Conservation (phyloP, 2,113 vertebrate species). For the Holacanthus passer region DNA sequence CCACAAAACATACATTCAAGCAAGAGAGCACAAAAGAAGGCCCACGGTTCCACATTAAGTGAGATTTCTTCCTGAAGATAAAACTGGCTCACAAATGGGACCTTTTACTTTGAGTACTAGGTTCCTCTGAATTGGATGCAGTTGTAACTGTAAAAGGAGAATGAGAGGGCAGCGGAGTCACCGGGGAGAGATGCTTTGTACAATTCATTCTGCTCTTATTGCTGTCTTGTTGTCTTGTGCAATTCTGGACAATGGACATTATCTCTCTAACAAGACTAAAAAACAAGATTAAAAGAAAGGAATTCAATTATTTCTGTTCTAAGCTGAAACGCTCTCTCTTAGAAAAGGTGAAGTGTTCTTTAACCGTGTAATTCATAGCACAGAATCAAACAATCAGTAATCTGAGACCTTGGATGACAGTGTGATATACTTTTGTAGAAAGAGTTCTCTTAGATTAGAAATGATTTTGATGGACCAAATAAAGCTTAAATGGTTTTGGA, state of each 20-base stretch:
- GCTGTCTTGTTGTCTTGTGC: constrained; percentile 18
- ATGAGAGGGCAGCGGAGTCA: constrained; percentile 18
- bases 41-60: background rate
- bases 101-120: constrained; percentile 3
- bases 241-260: background rate
- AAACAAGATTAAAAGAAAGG: background rate
- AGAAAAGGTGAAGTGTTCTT: constrained; percentile 19
- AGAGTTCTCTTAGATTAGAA: constrained; percentile 2
- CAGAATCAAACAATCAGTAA: constrained; percentile 6
- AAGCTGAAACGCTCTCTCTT: background rate
- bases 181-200: background rate
- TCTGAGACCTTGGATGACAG: background rate
- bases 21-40: background rate
- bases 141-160: background rate
- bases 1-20: background rate
- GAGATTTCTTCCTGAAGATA: constrained; percentile 4
- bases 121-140: background rate
- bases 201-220: constrained; percentile 18
- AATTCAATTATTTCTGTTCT: background rate
- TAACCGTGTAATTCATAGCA: constrained; percentile 26
- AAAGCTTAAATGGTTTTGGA: constrained; percentile 29
- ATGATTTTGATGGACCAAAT: constrained; percentile 31
- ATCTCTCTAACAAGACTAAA: background rate
- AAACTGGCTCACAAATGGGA: constrained; percentile 2
- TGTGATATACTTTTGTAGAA: constrained; percentile 21